Evolutionary conservation across 1,140 invertebrate genomes (phyloP).

Genomic region (Melitaea cinxia): DNA sequence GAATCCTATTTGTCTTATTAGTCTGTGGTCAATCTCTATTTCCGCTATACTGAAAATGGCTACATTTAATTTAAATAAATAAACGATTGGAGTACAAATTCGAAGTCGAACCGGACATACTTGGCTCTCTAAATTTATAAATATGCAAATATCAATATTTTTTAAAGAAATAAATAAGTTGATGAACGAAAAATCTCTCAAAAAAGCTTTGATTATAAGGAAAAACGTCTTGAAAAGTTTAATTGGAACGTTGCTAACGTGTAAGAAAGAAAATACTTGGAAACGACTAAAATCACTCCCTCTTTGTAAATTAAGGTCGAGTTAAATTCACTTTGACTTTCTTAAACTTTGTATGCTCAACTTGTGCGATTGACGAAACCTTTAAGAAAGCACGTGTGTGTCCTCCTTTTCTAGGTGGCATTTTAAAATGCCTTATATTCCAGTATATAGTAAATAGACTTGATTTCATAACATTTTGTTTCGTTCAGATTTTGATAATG

Average conservation of each 20-base stretch:
- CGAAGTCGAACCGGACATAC: no score
- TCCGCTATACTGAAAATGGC: no score
- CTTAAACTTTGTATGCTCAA: slow-evolving; percentile 2
- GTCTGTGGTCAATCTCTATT: no score
- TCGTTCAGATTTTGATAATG: no score
- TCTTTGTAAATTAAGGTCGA: neutral
- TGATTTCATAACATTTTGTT: no score
- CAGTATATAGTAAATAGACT: neutral
- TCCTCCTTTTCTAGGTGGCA: neutral
- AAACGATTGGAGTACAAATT: no score
- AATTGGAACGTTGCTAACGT: neutral
- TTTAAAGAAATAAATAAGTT: no score
- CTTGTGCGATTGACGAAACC: neutral
- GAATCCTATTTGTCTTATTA: no score
- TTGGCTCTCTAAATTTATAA: no score
- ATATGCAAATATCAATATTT: no score
- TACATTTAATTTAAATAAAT: no score
- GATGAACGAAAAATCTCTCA: no score
- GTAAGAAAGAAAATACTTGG: neutral
- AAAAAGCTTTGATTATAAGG: neutral
- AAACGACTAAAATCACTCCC: neutral
- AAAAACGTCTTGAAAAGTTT: neutral
- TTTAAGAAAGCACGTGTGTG: neutral
- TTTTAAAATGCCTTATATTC: neutral
- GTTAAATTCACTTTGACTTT: neutral